These are phyloP conservation scores for Nesometra sesokonis DNA, from an alignment of 35 echinoderm and acorn worm genomes.

Conservation along the genomic window DNA sequence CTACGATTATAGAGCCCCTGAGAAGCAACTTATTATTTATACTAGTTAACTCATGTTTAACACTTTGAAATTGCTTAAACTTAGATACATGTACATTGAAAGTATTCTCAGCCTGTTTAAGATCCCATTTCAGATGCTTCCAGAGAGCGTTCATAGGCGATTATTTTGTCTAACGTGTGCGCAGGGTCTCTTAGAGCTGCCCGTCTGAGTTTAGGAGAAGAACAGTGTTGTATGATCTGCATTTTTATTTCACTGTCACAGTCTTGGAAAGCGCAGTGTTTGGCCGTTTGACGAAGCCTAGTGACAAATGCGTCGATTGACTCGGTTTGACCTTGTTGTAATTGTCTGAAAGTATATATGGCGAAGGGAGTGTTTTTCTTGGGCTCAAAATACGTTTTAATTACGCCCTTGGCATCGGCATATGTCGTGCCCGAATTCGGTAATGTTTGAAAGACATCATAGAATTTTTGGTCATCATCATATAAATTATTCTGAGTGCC, in stretches of 20 bases:
- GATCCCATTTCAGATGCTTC: conserved; percentile 12
- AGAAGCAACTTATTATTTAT: conserved; percentile 24
- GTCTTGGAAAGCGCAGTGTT: conserved; percentile 2
- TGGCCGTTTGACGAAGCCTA: not conserved
- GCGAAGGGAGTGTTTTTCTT: conserved; percentile 29
- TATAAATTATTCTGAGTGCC: conserved; percentile 15
- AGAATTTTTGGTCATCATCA: too few species aligned
- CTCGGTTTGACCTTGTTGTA: not conserved
- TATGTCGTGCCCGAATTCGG: not conserved
- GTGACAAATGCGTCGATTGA: conserved; percentile 18
- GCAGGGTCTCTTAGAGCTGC: conserved; percentile 30
- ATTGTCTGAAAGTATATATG: conserved; percentile 18
- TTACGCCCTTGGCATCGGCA: not conserved
- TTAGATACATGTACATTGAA: not conserved
- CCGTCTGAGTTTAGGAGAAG: conserved; percentile 7
- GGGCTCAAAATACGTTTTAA: conserved; percentile 11
- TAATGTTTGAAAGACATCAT: not conserved
- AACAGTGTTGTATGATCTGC: conserved; percentile 32
- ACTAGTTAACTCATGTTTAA: not conserved
- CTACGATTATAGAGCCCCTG: conserved; percentile 9
- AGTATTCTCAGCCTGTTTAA: not conserved
- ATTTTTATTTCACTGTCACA: conserved; percentile 19
- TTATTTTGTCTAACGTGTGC: conserved; percentile 13
- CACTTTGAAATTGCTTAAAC: not conserved
- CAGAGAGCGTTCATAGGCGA: not conserved